Conservation (phyloP, 2,888 invertebrate genomes). For the Trachelus stipa region DNA sequence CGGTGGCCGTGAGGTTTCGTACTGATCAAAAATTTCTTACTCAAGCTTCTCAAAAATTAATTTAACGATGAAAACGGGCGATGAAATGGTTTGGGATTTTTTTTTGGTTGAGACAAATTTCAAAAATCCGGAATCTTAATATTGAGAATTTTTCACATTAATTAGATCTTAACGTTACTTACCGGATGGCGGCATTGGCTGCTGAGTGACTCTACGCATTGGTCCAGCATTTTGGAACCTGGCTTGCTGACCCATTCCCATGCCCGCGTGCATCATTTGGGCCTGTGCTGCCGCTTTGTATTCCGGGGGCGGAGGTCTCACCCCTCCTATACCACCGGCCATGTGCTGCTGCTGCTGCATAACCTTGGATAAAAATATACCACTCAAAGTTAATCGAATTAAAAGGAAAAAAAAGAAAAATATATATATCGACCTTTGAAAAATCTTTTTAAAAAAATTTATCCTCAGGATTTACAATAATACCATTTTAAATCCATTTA, state of each 20-base stretch:
- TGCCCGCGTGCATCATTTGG: constrained; percentile 71
- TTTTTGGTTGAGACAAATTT: not conserved
- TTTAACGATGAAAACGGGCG: not conserved
- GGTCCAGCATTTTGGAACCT: constrained; percentile 70
- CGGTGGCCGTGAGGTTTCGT: too few species aligned
- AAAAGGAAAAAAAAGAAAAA: constrained; percentile 14
- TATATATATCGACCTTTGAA: too few species aligned
- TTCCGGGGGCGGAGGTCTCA: constrained; percentile 86
- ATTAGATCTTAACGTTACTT: constrained; percentile 37
- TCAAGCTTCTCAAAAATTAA: not conserved
- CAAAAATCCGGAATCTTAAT: constrained; percentile 1
- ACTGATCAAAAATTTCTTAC: not conserved
- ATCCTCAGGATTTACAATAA: too few species aligned
- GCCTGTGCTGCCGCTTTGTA: constrained; percentile 79
- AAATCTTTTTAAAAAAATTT: too few species aligned
- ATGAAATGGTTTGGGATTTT: too few species aligned
- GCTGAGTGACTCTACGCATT: constrained; percentile 77
- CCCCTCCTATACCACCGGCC: constrained; percentile 62
- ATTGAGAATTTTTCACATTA: constrained; percentile 22
- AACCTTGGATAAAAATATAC: constrained; percentile 43
- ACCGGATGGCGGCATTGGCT: constrained; percentile 79
- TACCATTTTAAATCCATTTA: too few species aligned
- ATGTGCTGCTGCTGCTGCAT: constrained; percentile 68
- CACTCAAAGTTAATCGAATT: constrained; percentile 7
- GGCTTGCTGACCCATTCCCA: constrained; percentile 61